Evolutionary conservation across 2,888 invertebrate species (phyloP), one percentile per base, ranked within the genome.

Genomic region (Teleiodes luculella): DNA sequence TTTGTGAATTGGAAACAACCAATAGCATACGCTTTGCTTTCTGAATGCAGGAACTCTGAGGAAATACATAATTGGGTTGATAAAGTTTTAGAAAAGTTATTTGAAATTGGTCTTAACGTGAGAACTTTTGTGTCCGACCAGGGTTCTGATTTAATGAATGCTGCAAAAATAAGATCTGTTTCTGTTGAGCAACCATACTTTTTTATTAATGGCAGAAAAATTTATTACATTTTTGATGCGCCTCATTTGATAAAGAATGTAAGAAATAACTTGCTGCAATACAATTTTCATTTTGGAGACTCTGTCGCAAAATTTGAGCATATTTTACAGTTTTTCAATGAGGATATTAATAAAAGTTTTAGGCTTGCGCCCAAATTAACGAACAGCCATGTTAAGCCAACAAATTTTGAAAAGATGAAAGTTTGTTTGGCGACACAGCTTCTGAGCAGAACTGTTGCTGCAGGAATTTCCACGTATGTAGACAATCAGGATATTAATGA

Each of bases 151-250:
- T 54, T 67, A 16, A 54, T 58, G 4, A 62, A 58, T 0, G 54
- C 52, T n/a, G 58, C 63, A 4, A 64, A 59, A 57, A 53, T 57
- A 35, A 63, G 61, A 57, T 33, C 18, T 5, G 57, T 69, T 24
- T 53, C 60, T 18, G 43, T 48, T 10, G 58, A 70, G 10, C 52
- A 41, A 45, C 60, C 71, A n/a, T 70, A 64, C 57, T 72, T 70
- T 36, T 58, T 48, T 48, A 48, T 71, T 13, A 58, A 57, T 50
- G 33, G 53, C 16, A 58, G 11, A 55, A 73, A 70, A 60, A 65
- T 70, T 30, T 70, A 62, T 51, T 67, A 68, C 45, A 62, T 74
- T 54, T 70, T 68, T 59, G 67, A 70, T 54, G 58, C 64, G 37
- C 67, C 63, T 0, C 62, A 68, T 59, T 55, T 72, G 7, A 57